Percentiles rank a stretch among this genome's conserved stretches.
phyloP scores from a whole-genome alignment of 2,797 vertebrate species.

The Tokudaia muenninki region DNA sequence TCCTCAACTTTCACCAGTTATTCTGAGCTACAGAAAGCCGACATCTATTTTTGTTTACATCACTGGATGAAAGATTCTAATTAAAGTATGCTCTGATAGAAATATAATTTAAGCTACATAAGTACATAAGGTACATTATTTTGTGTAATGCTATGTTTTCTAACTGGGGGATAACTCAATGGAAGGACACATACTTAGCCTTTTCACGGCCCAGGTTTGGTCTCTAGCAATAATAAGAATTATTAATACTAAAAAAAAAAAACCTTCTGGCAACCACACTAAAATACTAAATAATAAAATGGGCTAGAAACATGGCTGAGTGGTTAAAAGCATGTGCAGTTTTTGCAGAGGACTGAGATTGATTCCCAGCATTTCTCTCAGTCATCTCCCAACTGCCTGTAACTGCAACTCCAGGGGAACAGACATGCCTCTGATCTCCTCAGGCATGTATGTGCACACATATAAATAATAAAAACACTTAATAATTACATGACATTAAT shows the following conservation, averaged over 20 bases:
- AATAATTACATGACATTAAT: background rate
- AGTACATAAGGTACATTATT: background rate
- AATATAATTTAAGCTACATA: background rate
- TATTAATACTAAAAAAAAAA: background rate
- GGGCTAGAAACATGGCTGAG: background rate
- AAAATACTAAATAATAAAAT: background rate
- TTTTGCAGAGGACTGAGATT: background rate
- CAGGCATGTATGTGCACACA: background rate
- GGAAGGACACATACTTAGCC: background rate
- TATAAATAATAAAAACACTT: background rate
- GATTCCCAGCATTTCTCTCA: background rate
- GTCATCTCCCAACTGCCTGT: background rate
- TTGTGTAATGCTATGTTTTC: background rate
- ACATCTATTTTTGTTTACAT: conserved; percentile 4
- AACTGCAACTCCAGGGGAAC: background rate
- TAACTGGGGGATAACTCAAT: background rate
- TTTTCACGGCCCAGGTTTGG: background rate
- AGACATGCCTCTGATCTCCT: background rate
- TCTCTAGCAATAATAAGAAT: background rate
- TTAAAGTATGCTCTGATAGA: background rate
- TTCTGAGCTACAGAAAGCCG: conserved; percentile 7
- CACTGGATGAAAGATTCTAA: background rate
- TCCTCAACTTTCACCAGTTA: background rate
- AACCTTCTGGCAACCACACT: background rate
- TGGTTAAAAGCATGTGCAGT: background rate